Base-by-base conservation (phyloP, 2,888 invertebrate genomes). In the Phymatocera aterrima region DNA sequence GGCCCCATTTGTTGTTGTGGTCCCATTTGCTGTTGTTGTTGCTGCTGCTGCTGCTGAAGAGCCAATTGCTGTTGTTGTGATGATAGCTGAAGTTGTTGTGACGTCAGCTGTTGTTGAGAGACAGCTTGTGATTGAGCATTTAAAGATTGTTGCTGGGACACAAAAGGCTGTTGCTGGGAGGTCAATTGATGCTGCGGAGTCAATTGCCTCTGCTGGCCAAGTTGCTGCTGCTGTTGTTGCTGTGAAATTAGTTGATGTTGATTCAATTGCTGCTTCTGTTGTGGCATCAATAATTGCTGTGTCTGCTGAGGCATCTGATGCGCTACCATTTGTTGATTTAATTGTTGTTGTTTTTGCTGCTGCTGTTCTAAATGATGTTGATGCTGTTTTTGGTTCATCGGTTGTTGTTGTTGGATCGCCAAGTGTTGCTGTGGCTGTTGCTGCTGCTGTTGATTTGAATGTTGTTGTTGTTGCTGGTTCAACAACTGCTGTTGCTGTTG, bases 401-500 rank as follows among this genome's bases (percentile, higher is more conserved):
- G 84, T 81, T 91, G 89, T 80, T 91, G 91, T 82, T 86, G 84
- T 51, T 84, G 85, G 15, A 82, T 85, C 18, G 82, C 78, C 79
- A 84, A 79, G 70, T 86, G 87, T 78, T 88, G 84, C 77, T 88
- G 90, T 37, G 83, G 86, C 68, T 81, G 85, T 81, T 84, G 85
- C 79, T 82, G 85, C 81, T 82, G 88, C 70, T 83, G 86, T 31
- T 85, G 90, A 74, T 28, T 34, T 57, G 82, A 82, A 57, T 84
- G 87, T 31, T 83, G 68, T 77, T 85, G 87, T 28, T 83, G 68
- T 48, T 86, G 93, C 80, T 92, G 92, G 81, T 92, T 92, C 4
- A 92, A 86, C 34, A 92, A 92, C 57, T 91, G 87, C 79, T 90
- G 90, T 57, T 87, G n/a, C n/a, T n/a, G 86, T 78, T 82, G 83